These are phyloP conservation scores for Invenusta paracnida DNA, from an alignment of 2,888 invertebrate genomes.

Conservation along the genomic window DNA sequence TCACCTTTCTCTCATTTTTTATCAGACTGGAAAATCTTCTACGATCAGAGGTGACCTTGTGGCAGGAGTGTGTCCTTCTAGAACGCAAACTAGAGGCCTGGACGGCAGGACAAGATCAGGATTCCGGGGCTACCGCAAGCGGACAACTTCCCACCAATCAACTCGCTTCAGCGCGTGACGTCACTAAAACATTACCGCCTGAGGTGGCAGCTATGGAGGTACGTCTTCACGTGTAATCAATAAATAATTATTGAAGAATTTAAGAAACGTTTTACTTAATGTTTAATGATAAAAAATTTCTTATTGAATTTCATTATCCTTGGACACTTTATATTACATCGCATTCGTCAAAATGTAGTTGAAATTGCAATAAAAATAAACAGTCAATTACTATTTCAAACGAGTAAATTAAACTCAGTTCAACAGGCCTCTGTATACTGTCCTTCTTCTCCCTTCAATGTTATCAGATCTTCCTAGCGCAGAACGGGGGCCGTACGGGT, in stretches of 20 bases:
- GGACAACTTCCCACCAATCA: neutral
- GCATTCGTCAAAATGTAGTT: too few relatives aligned
- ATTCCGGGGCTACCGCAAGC: neutral
- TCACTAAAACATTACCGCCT: neutral
- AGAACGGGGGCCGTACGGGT: constrained; percentile 57
- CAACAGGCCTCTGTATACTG: too few relatives aligned
- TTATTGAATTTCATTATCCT: too few relatives aligned
- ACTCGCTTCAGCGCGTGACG: neutral
- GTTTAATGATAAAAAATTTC: too few relatives aligned
- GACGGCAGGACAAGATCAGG: neutral
- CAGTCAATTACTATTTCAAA: too few relatives aligned
- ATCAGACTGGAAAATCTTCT: neutral
- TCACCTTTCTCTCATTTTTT: too few relatives aligned
- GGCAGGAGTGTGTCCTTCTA: constrained; percentile 24
- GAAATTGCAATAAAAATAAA: too few relatives aligned
- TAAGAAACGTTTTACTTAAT: too few relatives aligned
- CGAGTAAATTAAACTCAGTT: too few relatives aligned
- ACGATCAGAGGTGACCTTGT: constrained; percentile 24
- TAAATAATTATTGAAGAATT: too few relatives aligned
- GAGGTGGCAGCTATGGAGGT: neutral
- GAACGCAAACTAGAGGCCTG: constrained; percentile 13
- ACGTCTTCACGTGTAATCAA: too few relatives aligned
- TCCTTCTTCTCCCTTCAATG: neutral
- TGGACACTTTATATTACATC: too few relatives aligned
- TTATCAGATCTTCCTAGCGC: constrained; percentile 56